phyloP scores from a whole-genome alignment of 2,113 vertebrate species.

The Cricetomys ansorgei region DNA sequence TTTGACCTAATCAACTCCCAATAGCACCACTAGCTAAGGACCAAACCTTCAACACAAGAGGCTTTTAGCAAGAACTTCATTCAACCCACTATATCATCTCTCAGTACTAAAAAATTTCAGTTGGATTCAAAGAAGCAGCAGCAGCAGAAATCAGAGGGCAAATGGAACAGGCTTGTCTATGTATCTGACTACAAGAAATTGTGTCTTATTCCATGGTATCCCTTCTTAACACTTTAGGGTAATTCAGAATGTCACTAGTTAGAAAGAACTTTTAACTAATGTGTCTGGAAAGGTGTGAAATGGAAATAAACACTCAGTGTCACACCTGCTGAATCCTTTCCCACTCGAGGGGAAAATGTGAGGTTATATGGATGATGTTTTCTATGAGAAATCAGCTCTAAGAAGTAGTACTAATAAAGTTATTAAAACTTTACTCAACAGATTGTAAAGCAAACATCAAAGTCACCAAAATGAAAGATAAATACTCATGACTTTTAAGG shows the following conservation, averaged over 20 bases:
- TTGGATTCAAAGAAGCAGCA: neutral
- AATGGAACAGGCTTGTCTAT: neutral
- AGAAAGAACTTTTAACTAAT: slow-evolving; percentile 49
- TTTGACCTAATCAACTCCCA: neutral
- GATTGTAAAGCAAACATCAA: slow-evolving; percentile 50
- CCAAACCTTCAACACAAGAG: neutral
- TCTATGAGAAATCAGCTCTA: slow-evolving; percentile 36
- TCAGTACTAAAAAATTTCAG: neutral
- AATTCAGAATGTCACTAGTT: slow-evolving; percentile 8
- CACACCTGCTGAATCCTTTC: slow-evolving; percentile 41
- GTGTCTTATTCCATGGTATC: neutral
- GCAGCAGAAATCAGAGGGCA: neutral
- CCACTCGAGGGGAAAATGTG: neutral
- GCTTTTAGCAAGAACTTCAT: neutral
- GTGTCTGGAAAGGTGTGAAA: slow-evolving; percentile 7
- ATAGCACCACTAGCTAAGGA: neutral
- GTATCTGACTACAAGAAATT: neutral
- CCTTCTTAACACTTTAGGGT: neutral
- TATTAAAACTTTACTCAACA: slow-evolving; percentile 7
- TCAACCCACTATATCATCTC: neutral
- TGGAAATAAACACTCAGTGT: slow-evolving; percentile 41
- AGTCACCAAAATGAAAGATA: slow-evolving; percentile 61
- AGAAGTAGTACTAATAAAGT: slow-evolving; percentile 34
- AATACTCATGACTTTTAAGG: slow-evolving; percentile 56
- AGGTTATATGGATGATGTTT: slow-evolving; percentile 1